Base-by-base conservation (phyloP, 2,113 vertebrate species). In the Spea bombifrons region DNA sequence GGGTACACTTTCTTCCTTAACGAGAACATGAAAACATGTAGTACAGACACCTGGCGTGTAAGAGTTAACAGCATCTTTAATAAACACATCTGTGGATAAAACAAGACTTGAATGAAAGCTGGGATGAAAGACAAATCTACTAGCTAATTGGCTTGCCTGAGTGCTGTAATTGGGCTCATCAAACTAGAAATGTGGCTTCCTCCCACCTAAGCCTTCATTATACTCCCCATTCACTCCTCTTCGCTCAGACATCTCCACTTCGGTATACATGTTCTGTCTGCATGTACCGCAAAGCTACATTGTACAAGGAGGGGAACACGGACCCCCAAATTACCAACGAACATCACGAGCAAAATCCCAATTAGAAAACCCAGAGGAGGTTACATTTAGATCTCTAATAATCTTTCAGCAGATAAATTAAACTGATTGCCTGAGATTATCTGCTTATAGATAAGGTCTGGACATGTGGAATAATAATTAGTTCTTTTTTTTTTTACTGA, bases 131-230 rank as follows among this genome's bases (percentile, higher is more conserved):
- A 49, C 71, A 80, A 80, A 80, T 80, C 78, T 80, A 74, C 71
- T 46, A 17, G 71, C 71, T 80, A 80, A 80, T 80, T 80, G 73
- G 78, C 30, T 63, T 79, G 78, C 64, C 78, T 80, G 78, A 80
- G 78, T 74, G 78, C 78, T 74, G 67, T 80, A 80, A 80, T 80
- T 80, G 71, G 78, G 73, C 78, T 80, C 65, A 68, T 80, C 78
- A 68, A 74, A 68, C 52, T 66, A 65, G 16, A 80, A 80, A 74
- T 74, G 17, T 67, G 71, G 45, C 68, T 80, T 80, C 71, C 71
- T 73, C 78, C 78, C 71, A 74, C 78, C 78, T 80, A 80, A 59
- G 64, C 52, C 71, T 61, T 43, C 17, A 50, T 52, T 80, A 50
- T 53, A 80, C 65, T 75, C 63, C 71, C 53, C 49, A n/a, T 52